These are phyloP conservation scores for Thalassarche chlororhynchos DNA, from an alignment of 2,113 vertebrate species.

Conservation along the genomic window DNA sequence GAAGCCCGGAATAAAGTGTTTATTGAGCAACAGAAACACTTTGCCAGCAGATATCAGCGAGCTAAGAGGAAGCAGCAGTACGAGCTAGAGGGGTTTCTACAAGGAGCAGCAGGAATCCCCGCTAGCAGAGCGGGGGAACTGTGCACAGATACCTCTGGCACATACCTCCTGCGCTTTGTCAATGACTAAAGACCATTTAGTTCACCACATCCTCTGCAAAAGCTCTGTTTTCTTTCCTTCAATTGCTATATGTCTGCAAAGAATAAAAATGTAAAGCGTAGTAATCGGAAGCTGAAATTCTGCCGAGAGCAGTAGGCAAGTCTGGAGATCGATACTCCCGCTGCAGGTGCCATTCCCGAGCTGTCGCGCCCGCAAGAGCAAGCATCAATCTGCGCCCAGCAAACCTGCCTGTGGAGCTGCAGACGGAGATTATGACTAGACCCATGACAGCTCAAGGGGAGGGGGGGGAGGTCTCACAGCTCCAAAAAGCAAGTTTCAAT, in stretches of 20 bases:
- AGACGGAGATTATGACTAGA: not conserved
- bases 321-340: not conserved
- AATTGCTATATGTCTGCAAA: not conserved
- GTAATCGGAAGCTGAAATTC: not conserved
- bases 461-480: no score
- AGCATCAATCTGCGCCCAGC: not conserved
- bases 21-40: not conserved
- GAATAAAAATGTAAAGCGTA: not conserved
- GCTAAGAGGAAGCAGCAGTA: not conserved
- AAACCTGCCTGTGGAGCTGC: not conserved
- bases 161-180: not conserved
- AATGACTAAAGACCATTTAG: not conserved
- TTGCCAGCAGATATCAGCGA: not conserved
- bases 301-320: rapidly evolving
- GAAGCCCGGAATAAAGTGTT: not conserved
- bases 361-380: not conserved
- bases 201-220: not conserved
- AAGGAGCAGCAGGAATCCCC: not conserved
- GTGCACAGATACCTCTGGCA: not conserved
- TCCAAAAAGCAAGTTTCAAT: not conserved
- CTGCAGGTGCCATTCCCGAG: not conserved
- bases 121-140: not conserved
- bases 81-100: not conserved
- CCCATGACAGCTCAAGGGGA: not conserved
- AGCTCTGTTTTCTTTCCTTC: not conserved